phyloP scores from a whole-genome alignment of 2,888 invertebrate genomes.

The Platycnemis pennipes region DNA sequence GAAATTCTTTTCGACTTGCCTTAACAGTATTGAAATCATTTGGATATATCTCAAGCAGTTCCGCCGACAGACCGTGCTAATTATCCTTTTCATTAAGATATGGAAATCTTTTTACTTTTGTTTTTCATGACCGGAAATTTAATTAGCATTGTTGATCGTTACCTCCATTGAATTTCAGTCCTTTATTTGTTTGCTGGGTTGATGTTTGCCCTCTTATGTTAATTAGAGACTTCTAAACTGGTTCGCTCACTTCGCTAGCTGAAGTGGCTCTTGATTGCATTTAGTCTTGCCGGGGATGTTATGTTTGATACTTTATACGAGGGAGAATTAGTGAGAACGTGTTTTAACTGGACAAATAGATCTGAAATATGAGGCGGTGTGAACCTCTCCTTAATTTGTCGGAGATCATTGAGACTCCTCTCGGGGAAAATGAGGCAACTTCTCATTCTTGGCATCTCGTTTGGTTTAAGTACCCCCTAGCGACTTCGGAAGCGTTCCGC shows the following conservation, averaged over 20 bases:
- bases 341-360: background rate
- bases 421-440: background rate
- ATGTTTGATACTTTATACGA: background rate
- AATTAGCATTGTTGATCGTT: too few species aligned
- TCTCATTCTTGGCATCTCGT: background rate
- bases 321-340: background rate
- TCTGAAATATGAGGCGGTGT: background rate
- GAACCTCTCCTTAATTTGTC: background rate
- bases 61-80: too few species aligned
- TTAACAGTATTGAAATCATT: too few species aligned
- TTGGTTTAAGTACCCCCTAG: background rate
- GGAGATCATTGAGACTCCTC: background rate
- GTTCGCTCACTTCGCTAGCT: background rate
- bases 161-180: too few species aligned
- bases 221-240: too few species aligned
- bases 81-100: too few species aligned
- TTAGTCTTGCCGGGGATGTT: background rate
- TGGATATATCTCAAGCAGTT: too few species aligned
- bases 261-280: background rate
- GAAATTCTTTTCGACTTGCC: too few species aligned
- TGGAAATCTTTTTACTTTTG: too few species aligned
- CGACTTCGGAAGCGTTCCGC: background rate
- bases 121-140: too few species aligned
- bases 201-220: too few species aligned
- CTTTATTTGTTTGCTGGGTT: too few species aligned